These are phyloP conservation scores for Erebia aethiops DNA, from an alignment of 2,888 invertebrate species.

Conservation along the genomic window DNA sequence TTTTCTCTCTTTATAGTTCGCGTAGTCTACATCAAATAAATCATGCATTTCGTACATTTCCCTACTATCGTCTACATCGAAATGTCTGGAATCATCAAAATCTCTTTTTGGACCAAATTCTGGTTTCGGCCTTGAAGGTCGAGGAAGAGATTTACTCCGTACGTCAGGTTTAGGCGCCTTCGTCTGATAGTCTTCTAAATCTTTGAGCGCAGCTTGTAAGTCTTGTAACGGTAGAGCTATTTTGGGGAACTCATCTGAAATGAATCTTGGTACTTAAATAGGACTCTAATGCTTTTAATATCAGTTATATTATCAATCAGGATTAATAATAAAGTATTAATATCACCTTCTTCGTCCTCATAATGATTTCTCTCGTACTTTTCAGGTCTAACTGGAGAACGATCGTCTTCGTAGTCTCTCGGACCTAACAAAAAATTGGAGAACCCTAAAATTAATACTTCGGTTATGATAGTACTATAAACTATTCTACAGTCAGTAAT, in stretches of 20 bases:
- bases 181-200: conserved; percentile 68
- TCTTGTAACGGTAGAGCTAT: conserved; percentile 74
- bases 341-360: conserved; percentile 60
- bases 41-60: conserved; percentile 76
- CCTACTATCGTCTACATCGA: conserved; percentile 62
- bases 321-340: background rate
- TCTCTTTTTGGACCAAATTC: conserved; percentile 66
- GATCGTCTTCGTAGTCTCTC: conserved; percentile 58
- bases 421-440: background rate
- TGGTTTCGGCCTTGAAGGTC: conserved; percentile 60
- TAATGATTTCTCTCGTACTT: conserved; percentile 51
- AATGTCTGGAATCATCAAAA: conserved; percentile 58
- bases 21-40: conserved; percentile 71
- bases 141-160: conserved; percentile 71
- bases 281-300: too few species aligned
- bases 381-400: conserved; percentile 56
- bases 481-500: too few species aligned
- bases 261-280: background rate
- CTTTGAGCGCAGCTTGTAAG: conserved; percentile 71
- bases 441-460: background rate
- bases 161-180: conserved; percentile 58
- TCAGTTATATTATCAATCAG: too few species aligned
- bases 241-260: conserved; percentile 71
- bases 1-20: conserved; percentile 78
- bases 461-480: too few species aligned